These are phyloP conservation scores for Diachasmimorpha longicaudata DNA, from an alignment of 1,140 invertebrate genomes.

Conservation along the genomic window DNA sequence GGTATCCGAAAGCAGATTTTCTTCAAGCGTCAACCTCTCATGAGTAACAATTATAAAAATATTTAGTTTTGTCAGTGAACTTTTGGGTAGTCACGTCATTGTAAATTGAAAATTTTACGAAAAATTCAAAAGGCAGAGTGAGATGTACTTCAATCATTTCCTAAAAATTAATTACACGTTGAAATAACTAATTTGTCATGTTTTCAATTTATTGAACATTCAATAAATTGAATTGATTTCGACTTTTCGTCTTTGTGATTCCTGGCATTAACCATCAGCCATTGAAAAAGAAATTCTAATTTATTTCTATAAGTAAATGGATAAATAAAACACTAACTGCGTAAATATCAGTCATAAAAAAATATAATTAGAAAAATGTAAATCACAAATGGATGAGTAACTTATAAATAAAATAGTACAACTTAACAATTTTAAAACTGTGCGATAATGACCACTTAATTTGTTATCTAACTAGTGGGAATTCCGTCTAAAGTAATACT, in stretches of 20 bases:
- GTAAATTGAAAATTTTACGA: too few relatives aligned
- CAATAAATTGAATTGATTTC: too few relatives aligned
- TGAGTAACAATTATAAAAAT: too few relatives aligned
- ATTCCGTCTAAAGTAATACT: slow-evolving; percentile 38
- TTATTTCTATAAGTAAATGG: neutral
- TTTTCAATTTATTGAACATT: neutral
- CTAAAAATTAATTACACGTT: too few relatives aligned
- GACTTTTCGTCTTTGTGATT: too few relatives aligned
- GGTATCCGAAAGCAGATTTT: neutral
- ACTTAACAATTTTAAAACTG: neutral
- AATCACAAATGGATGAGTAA: neutral
- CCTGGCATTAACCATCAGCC: too few relatives aligned
- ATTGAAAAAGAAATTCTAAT: too few relatives aligned
- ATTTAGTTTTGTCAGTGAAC: too few relatives aligned
- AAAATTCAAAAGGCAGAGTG: too few relatives aligned
- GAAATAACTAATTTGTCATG: too few relatives aligned
- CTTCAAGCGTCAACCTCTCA: neutral
- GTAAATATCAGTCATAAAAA: neutral
- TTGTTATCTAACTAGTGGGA: neutral
- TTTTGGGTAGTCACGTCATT: too few relatives aligned
- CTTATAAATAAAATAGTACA: neutral
- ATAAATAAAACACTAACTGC: neutral
- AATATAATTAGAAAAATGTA: neutral
- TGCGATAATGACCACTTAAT: neutral
- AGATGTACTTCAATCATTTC: too few relatives aligned